phyloP scores from a whole-genome alignment of 2,113 vertebrate species.

The Rynchops niger region DNA sequence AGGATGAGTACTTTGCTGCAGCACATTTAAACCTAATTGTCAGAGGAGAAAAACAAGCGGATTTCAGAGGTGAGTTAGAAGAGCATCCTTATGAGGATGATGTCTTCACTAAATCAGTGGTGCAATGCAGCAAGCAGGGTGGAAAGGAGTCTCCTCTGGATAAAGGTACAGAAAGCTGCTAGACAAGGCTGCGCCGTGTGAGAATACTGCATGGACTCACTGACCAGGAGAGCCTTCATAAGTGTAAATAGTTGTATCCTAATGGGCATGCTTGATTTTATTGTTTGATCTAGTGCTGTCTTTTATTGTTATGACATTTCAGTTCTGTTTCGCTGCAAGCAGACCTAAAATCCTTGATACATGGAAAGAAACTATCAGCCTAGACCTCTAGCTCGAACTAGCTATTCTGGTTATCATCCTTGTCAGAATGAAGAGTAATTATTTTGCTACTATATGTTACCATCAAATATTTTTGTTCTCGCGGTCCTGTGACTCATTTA shows the following conservation, averaged over 20 bases:
- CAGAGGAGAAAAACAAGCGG: slow-evolving; percentile 69
- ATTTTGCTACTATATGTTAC: slow-evolving; percentile 58
- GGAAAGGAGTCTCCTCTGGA: slow-evolving; percentile 68
- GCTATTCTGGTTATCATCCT: slow-evolving; percentile 38
- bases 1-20: slow-evolving; percentile 70
- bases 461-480: slow-evolving; percentile 63
- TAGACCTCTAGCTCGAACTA: slow-evolving; percentile 33
- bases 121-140: slow-evolving; percentile 81
- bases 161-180: slow-evolving; percentile 66
- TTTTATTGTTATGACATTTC: slow-evolving; percentile 49
- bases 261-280: background rate
- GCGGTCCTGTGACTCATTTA: slow-evolving; percentile 53
- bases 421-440: slow-evolving; percentile 55
- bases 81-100: slow-evolving; percentile 74
- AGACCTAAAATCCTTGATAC: slow-evolving; percentile 27
- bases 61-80: slow-evolving; percentile 74
- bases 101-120: slow-evolving; percentile 79
- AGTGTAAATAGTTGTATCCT: slow-evolving; percentile 4
- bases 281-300: slow-evolving; percentile 6
- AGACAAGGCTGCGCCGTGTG: slow-evolving; percentile 20
- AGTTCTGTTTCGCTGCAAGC: slow-evolving; percentile 35
- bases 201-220: slow-evolving; percentile 15
- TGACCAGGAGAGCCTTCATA: background rate
- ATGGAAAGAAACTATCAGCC: background rate
- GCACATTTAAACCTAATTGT: slow-evolving; percentile 76